Evolutionary conservation across 1,140 invertebrate species (phyloP), one percentile per base, ranked within the genome.

Genomic region (Ceratina japonica): DNA sequence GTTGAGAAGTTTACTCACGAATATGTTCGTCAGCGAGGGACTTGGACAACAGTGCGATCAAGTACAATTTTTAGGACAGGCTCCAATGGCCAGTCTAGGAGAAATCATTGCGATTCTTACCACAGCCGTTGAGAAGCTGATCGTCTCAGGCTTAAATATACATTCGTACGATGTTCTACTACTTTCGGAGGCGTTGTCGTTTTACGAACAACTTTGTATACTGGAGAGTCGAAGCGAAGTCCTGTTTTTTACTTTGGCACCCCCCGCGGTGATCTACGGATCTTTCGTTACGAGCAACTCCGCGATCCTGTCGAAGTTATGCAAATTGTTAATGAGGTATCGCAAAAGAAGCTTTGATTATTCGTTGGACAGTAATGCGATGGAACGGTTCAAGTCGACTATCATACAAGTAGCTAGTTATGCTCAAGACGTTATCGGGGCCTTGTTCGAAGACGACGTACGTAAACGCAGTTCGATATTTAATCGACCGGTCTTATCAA

Each of bases 181-280:
- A 24, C 66, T 92, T 12, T 84, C 80, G 15, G 87, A 90, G 75
- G 82, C 87, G n/a, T 66, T 92, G n/a, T 71, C 72, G 31, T 91
- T 91, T 81, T 92, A 91, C 66, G 89, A 91, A 70, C 31, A 88
- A 83, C 69, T 90, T 8, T 76, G 77, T 66, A 59, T 31, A 56
- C 73, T 92, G 16, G 87, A 90, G 80, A 71, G 18, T 3, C 80
- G 24, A 2, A 89, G 82, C 64, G 37, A 72, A 16, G 10, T 87
- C 16, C 37, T 59, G 12, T 78, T 82, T 51, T 86, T 88, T 71
- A 89, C 88, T 44, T 63, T 92, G 0, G 84, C 91, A 63, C 90
- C 91, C 0, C 52, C 88, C 51, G 62, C 79, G 49, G 79, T 92
- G 16, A 87, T 92, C 80, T 91, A 92, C 78, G 88, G 87, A 51